These are phyloP conservation scores for Pomatostomus ruficeps DNA, from an alignment of 2,113 vertebrate genomes.

Conservation along the genomic window DNA sequence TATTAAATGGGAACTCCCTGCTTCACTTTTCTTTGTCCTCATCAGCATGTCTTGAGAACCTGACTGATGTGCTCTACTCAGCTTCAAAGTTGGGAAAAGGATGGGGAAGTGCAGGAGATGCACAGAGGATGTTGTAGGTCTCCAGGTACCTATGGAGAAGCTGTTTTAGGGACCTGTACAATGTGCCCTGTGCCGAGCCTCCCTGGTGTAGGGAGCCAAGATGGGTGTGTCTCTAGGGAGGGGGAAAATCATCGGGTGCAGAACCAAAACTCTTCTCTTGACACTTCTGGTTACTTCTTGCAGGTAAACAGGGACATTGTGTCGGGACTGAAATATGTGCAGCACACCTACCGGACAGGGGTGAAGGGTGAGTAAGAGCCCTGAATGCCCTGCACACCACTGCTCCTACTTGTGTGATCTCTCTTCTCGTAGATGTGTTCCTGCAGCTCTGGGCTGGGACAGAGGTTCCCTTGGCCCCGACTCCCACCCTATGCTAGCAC, in stretches of 20 bases:
- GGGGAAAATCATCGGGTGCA: not conserved
- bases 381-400: not conserved
- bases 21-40: not conserved
- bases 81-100: not conserved
- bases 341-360: conserved; percentile 75
- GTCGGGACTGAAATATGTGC: conserved; percentile 78
- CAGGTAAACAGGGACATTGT: conserved; percentile 82
- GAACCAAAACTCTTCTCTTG: not conserved
- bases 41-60: not conserved
- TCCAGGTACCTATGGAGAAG: not conserved
- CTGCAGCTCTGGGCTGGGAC: not conserved
- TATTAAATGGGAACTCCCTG: not conserved
- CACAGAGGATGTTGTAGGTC: not conserved
- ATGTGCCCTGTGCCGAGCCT: not conserved
- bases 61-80: not conserved
- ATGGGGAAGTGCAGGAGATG: not conserved
- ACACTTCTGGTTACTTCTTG: not conserved
- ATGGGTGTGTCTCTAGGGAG: not conserved
- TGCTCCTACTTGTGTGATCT: not conserved
- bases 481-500: accelerated
- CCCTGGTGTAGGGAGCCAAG: not conserved
- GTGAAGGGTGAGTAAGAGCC: conserved; percentile 75
- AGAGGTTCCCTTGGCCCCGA: not conserved
- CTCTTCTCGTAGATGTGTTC: not conserved
- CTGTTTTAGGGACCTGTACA: not conserved